Percentiles rank a stretch among this genome's conserved stretches.
These are phyloP conservation scores for Streptopelia turtur DNA, from an alignment of 2,797 vertebrate species.

Conservation along the genomic window DNA sequence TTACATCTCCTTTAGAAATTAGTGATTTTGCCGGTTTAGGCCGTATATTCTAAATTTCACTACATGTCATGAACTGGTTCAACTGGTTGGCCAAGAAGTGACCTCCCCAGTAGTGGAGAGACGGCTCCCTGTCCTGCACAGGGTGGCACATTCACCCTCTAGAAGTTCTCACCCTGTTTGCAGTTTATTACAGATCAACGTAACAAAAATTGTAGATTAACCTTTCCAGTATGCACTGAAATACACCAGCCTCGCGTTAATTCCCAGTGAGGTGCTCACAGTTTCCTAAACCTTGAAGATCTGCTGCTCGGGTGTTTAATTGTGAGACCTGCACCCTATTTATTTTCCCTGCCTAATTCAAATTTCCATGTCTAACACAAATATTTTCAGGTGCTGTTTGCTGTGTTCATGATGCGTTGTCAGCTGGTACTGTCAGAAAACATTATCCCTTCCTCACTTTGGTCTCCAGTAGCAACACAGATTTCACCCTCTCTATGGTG, in stretches of 20 bases:
- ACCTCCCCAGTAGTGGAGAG: not conserved
- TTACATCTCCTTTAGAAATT: not conserved
- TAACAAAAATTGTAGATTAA: not conserved
- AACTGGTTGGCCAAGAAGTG: not conserved
- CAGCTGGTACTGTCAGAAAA: not conserved
- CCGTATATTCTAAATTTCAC: not conserved
- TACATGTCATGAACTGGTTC: not conserved
- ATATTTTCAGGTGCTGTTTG: not conserved
- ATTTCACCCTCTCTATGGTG: not conserved
- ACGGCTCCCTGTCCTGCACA: not conserved
- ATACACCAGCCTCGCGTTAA: not conserved
- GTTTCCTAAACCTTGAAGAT: not conserved
- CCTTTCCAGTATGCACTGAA: not conserved
- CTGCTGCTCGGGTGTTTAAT: not conserved
- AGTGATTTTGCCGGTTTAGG: not conserved
- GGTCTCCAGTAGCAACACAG: constrained; percentile 7
- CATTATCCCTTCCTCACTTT: not conserved
- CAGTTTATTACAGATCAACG: not conserved
- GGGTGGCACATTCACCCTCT: not conserved
- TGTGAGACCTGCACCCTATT: not conserved
- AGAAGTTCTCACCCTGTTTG: not conserved
- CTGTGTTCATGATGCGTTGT: fast-evolving
- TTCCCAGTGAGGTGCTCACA: not conserved
- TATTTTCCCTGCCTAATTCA: not conserved
- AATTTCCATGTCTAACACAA: not conserved